phyloP scores from a whole-genome alignment of 2,888 invertebrate genomes.

The Dryadula phaetusa region DNA sequence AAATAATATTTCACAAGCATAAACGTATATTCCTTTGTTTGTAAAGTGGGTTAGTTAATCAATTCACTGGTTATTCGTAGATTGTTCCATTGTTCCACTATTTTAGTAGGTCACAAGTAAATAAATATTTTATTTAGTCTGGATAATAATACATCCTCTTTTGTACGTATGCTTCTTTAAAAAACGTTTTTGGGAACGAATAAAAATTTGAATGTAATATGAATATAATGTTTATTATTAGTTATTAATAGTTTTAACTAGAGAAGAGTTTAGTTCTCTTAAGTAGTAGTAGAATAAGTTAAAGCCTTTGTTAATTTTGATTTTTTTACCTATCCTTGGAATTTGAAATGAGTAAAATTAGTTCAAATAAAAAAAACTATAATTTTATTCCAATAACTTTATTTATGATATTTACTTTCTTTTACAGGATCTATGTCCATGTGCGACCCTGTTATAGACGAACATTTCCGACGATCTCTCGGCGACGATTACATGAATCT shows the following conservation, averaged over 20 bases:
- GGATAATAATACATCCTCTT: neutral
- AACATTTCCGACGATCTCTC: constrained; percentile 96
- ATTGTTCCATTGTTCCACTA: neutral
- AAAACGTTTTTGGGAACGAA: too few relatives aligned
- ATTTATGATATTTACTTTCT: neutral
- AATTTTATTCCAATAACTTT: constrained; percentile 8
- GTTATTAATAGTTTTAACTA: too few relatives aligned
- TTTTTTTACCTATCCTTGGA: too few relatives aligned
- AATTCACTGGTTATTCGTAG: constrained; percentile 9
- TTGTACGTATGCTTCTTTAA: neutral
- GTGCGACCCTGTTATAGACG: constrained; percentile 97
- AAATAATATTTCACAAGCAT: constrained; percentile 1
- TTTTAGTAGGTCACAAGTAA: constrained; percentile 6
- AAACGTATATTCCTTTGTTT: constrained; percentile 20
- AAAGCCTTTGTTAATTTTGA: too few relatives aligned
- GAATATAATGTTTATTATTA: too few relatives aligned
- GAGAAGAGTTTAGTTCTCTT: too few relatives aligned
- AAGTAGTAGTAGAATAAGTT: too few relatives aligned
- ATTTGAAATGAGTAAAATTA: neutral
- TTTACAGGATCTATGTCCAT: constrained; percentile 87
- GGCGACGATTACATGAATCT: constrained; percentile 91
- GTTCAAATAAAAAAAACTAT: neutral
- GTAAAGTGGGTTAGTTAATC: constrained; percentile 22
- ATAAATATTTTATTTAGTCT: neutral
- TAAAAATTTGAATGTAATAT: too few relatives aligned